A percentile compares a stretch with the other conserved stretches of the same genome.
phyloP scores from a whole-genome alignment of 1,140 invertebrate species.

The Leptinotarsa lineolata region DNA sequence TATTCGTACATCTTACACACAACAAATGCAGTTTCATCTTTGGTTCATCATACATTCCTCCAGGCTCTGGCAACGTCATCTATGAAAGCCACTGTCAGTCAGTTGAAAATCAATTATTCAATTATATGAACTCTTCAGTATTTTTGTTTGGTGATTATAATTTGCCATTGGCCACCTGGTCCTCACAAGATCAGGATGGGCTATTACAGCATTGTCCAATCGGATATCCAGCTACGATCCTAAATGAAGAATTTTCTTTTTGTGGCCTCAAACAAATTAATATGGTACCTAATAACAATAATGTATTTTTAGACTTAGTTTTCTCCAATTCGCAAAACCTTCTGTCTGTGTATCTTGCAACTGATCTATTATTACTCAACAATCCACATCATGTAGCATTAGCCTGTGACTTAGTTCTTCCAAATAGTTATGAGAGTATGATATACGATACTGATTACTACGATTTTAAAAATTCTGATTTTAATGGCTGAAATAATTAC shows the following conservation, averaged over 20 bases:
- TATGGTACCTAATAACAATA: conserved; percentile 9
- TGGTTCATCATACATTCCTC: not conserved
- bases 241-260: conserved; percentile 13
- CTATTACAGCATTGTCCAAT: conserved; percentile 15
- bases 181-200: conserved; percentile 4
- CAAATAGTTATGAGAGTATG: not conserved
- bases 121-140: not conserved
- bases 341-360: not conserved
- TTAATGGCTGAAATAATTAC: not conserved
- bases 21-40: not conserved
- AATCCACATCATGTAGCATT: conserved; percentile 4
- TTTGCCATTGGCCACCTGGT: conserved; percentile 10
- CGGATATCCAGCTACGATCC: not conserved
- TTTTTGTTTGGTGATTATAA: conserved; percentile 17
- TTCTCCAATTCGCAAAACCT: conserved; percentile 2
- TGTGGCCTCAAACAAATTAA: conserved; percentile 11
- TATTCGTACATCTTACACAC: not conserved
- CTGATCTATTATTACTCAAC: conserved; percentile 1
- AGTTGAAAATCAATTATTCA: not conserved
- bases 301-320: conserved; percentile 13
- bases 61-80: not conserved
- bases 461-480: conserved; percentile 11
- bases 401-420: not conserved
- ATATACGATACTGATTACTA: conserved; percentile 12
- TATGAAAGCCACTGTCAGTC: not conserved